Conservation (phyloP, 2,888 invertebrate genomes). For the Fissipunctia ypsillon region DNA sequence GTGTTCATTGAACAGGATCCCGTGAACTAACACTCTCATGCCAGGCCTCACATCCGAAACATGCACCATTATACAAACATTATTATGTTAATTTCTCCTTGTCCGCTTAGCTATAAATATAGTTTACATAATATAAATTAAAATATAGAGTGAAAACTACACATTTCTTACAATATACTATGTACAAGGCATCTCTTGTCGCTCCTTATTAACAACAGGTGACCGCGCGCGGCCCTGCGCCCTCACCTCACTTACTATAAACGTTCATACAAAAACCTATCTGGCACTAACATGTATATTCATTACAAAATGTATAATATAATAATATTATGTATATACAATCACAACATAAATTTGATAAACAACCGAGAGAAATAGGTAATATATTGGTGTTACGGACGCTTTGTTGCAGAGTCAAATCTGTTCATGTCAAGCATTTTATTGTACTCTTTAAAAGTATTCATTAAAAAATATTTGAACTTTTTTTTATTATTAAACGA, state of each 20-base stretch:
- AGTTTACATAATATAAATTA: conserved; percentile 88
- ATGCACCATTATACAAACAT: conserved; percentile 74
- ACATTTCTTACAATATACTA: conserved; percentile 86
- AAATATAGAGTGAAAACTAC: conserved; percentile 89
- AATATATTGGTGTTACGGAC: conserved; percentile 82
- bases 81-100: conserved; percentile 83
- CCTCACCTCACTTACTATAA: conserved; percentile 75
- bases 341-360: conserved; percentile 90
- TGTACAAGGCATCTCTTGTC: conserved; percentile 88
- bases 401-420: conserved; percentile 69
- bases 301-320: conserved; percentile 90
- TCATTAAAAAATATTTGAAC: conserved; percentile 79
- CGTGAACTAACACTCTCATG: conserved; percentile 70
- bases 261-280: conserved; percentile 89
- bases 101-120: conserved; percentile 86
- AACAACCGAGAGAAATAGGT: conserved; percentile 88
- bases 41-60: conserved; percentile 73
- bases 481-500: conserved; percentile 67
- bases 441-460: conserved; percentile 78
- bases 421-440: conserved; percentile 69
- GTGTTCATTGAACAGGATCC: conserved; percentile 73
- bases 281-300: conserved; percentile 90
- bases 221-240: conserved; percentile 61
- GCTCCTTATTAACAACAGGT: conserved; percentile 70
- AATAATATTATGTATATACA: conserved; percentile 87